phyloP scores from a whole-genome alignment of 92 coral and sea anemone genomes.

The Bergia puertoricense region DNA sequence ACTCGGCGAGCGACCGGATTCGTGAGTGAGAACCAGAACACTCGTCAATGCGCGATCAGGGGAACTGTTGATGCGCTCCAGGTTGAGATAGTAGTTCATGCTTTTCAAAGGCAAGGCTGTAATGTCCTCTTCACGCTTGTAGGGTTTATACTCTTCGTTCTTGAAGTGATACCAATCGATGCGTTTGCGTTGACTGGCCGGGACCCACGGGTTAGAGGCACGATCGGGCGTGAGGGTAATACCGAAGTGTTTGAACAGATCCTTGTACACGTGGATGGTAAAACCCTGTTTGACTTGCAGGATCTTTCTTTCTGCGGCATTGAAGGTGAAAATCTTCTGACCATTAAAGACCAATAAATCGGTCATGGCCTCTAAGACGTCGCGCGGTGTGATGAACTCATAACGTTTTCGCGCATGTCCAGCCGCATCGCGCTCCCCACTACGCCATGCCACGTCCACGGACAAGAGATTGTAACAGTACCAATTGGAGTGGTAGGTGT shows the following conservation, averaged over 20 bases:
- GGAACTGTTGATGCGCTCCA: no score
- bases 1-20: no score
- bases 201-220: neutral
- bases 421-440: neutral
- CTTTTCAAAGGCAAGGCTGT: no score
- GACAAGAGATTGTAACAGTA: neutral
- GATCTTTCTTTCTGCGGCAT: neutral
- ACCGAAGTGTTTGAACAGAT: neutral
- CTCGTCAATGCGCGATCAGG: no score
- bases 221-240: neutral
- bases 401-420: neutral
- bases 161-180: no score
- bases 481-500: neutral
- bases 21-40: no score
- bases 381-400: neutral
- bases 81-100: no score
- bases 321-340: neutral
- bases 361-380: neutral
- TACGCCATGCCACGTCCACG: neutral
- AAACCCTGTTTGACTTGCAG: neutral
- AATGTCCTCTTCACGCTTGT: no score
- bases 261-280: neutral
- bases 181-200: no score
- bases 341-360: neutral
- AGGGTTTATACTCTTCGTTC: no score